These are phyloP conservation scores for Chamaetylas fuelleborni DNA, from an alignment of 2,113 vertebrate species.

Conservation along the genomic window DNA sequence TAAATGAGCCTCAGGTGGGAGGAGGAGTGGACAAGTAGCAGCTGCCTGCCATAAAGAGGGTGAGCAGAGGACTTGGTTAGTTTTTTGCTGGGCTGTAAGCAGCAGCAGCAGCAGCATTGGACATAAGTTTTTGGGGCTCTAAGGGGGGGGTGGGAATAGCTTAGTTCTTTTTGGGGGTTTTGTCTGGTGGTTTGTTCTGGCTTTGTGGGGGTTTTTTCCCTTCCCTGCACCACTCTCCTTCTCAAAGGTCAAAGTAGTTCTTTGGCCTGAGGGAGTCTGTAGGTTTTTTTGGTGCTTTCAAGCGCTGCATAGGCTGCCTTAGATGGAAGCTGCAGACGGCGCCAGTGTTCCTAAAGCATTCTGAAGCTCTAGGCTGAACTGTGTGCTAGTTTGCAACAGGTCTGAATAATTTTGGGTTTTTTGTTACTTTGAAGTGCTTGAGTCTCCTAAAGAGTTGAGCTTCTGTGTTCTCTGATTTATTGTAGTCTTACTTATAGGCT, in stretches of 20 bases:
- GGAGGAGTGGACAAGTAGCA: neutral
- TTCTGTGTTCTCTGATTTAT: neutral
- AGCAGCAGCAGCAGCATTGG: neutral
- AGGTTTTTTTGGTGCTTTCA: neutral
- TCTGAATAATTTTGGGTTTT: neutral
- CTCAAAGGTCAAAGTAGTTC: neutral
- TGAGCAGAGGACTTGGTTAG: fast-evolving
- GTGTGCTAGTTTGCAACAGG: neutral
- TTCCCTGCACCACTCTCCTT: fast-evolving
- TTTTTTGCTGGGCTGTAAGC: conserved; percentile 11
- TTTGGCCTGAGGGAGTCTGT: neutral
- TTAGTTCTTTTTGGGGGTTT: neutral
- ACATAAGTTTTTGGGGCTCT: neutral
- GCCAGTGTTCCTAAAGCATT: neutral
- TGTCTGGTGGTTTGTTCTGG: neutral
- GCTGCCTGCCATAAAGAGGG: conserved; percentile 26
- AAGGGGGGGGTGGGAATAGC: neutral
- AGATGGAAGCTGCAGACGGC: neutral
- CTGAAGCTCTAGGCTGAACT: neutral
- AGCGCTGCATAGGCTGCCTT: fast-evolving
- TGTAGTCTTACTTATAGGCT: neutral
- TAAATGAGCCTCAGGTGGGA: conserved; percentile 51
- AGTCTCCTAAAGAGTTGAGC: fast-evolving
- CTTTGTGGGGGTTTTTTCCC: fast-evolving
- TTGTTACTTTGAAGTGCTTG: neutral